Conservation (phyloP, 2,113 vertebrate genomes). For the Aphyosemion australe region DNA sequence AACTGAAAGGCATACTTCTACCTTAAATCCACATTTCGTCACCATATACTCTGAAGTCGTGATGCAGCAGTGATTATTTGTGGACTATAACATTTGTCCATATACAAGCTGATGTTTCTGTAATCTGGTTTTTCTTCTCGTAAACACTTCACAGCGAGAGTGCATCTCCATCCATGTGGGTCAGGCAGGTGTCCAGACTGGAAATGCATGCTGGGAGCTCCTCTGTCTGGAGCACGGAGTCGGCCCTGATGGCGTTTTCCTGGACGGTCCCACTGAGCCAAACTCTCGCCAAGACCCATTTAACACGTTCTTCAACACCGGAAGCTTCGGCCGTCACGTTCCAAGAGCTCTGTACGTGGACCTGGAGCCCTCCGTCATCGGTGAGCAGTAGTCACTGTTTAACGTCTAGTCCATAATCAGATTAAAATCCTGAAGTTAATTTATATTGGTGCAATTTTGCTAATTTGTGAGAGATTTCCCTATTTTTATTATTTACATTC, state of each 20-base stretch:
- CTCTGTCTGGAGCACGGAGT: constrained; percentile 89
- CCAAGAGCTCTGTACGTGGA: constrained; percentile 73
- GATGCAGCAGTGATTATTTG: no score
- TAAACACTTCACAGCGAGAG: constrained; percentile 51
- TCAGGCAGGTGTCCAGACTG: constrained; percentile 86
- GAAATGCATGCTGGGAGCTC: constrained; percentile 88
- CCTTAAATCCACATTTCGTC: no score
- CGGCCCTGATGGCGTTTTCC: constrained; percentile 76
- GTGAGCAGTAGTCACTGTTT: constrained; percentile 37
- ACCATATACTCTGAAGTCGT: no score
- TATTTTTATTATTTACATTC: no score
- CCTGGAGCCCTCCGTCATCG: constrained; percentile 76
- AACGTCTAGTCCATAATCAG: no score
- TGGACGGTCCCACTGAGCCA: constrained; percentile 15
- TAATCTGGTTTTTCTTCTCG: not conserved
- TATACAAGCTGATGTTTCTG: no score
- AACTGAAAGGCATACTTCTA: no score
- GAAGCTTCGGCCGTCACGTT: constrained; percentile 68
- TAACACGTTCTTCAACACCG: constrained; percentile 77
- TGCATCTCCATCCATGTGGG: constrained; percentile 71
- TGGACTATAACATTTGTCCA: no score
- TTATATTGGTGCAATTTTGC: no score
- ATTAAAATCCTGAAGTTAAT: no score
- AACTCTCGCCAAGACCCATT: constrained; percentile 67
- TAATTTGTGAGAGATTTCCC: no score